Conservation (phyloP, 1,140 invertebrate genomes). For the Ceratoteleas bidentatus region DNA sequence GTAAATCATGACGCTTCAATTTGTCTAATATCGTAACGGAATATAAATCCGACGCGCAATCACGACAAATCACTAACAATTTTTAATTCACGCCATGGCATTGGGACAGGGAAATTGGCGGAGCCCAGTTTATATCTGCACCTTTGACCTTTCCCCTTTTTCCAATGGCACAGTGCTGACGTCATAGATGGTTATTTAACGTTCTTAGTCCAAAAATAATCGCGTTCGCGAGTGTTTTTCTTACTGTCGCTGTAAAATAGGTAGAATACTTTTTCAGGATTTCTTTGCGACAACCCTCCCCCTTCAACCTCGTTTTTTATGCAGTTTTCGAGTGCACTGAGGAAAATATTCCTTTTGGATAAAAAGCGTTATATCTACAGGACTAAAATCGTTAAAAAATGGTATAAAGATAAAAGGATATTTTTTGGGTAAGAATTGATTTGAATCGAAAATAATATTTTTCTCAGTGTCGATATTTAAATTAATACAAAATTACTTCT, state of each 20-base stretch:
- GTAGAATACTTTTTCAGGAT: slow-evolving; percentile 35
- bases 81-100: slow-evolving; percentile 19
- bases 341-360: no score
- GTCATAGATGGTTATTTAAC: slow-evolving; percentile 51
- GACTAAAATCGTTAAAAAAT: no score
- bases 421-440: no score
- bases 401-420: no score
- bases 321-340: no score
- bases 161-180: slow-evolving; percentile 27
- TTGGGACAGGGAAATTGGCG: slow-evolving; percentile 24
- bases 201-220: slow-evolving; percentile 47
- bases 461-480: no score
- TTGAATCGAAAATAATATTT: no score
- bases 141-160: slow-evolving; percentile 66
- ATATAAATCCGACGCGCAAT: slow-evolving; percentile 12
- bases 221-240: slow-evolving; percentile 34
- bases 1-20: neutral
- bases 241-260: slow-evolving; percentile 47
- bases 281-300: neutral
- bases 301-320: neutral
- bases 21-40: slow-evolving; percentile 7
- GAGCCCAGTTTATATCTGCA: slow-evolving; percentile 45
- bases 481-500: no score
- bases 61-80: slow-evolving; percentile 7
- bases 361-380: no score